Conservation (phyloP, 2,888 invertebrate genomes). For the Microctonus brassicae region DNA sequence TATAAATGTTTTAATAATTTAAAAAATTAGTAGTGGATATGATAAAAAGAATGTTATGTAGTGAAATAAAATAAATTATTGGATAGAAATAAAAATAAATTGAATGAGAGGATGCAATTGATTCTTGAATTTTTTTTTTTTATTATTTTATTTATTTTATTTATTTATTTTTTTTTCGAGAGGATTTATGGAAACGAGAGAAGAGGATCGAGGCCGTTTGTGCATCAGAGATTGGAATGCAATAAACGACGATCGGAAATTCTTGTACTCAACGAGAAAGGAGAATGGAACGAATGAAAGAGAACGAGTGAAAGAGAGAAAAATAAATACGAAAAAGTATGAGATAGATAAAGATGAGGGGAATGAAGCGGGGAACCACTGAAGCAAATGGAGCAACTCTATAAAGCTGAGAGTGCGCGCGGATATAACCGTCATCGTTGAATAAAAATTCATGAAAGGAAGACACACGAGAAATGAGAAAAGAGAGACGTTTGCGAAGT, state of each 20-base stretch:
- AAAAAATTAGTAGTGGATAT: background rate
- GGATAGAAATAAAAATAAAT: background rate
- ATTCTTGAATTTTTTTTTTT: background rate
- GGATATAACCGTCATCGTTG: conserved; percentile 43
- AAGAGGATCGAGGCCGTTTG: background rate
- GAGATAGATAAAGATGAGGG: background rate
- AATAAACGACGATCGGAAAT: conserved; percentile 9
- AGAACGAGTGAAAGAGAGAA: background rate
- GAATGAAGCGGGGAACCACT: conserved; percentile 41
- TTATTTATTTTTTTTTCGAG: background rate
- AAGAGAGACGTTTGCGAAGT: background rate
- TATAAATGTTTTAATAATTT: background rate
- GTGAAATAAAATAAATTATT: too few species aligned
- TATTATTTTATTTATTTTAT: background rate
- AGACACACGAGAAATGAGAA: background rate
- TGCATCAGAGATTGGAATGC: conserved; percentile 9
- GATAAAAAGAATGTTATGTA: background rate
- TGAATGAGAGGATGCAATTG: background rate
- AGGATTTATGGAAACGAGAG: conserved; percentile 7
- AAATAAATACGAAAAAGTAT: background rate
- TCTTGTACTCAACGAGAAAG: background rate
- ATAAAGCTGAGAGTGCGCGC: conserved; percentile 55
- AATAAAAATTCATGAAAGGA: conserved; percentile 16
- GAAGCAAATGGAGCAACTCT: conserved; percentile 61
- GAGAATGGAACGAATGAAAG: background rate